Base-by-base conservation (phyloP, 2,888 invertebrate genomes). In the Trichacis sp. region DNA sequence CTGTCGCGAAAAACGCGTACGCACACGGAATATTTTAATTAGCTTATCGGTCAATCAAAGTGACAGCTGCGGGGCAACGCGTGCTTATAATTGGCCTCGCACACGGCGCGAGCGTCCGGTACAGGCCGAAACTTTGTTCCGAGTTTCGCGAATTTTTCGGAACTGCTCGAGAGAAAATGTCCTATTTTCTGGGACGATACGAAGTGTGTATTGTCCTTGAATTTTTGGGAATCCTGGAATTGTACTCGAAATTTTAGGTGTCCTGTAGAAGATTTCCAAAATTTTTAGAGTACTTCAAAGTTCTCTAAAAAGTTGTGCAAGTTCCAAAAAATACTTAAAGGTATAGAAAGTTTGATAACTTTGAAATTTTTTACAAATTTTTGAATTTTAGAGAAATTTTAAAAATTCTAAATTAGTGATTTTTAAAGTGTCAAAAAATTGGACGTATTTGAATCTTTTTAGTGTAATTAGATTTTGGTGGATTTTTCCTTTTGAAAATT, bases 1-100 rank as follows among this genome's bases (percentile, higher is more conserved):
- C 81, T 81, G 80, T 73, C 73, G 74, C 68, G 67, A 72, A 67
- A 64, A 51, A 64, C 64, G 52, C 66, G 63, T 64, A 67, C 68
- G 75, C 75, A 76, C 77, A 77, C 76, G 77, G 82, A 81, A 83
- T 79, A 81, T 84, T 82, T 84, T 83, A 84, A 84, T 84, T 83
- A 81, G 76, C 81, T 83, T 83, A 83, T 84, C 84, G 74, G 49
- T 55, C 66, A 77, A 83, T 83, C 83, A 74, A 61, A 65, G 73
- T 78, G 78, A 79, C 83, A 82, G 83, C 82, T 82, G 83, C 75
- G 70, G 61, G 72, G 70, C 71, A 69, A 72, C 77, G 81, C 81
- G 80, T 81, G 79, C 76, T 77, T 78, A 78, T 82, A 83, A 82
- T 82, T 82, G 78, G 73, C 74, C 65, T 62, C 69, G 68, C 71